Conservation (phyloP, 2,888 invertebrate species). For the Phoronis australis region DNA sequence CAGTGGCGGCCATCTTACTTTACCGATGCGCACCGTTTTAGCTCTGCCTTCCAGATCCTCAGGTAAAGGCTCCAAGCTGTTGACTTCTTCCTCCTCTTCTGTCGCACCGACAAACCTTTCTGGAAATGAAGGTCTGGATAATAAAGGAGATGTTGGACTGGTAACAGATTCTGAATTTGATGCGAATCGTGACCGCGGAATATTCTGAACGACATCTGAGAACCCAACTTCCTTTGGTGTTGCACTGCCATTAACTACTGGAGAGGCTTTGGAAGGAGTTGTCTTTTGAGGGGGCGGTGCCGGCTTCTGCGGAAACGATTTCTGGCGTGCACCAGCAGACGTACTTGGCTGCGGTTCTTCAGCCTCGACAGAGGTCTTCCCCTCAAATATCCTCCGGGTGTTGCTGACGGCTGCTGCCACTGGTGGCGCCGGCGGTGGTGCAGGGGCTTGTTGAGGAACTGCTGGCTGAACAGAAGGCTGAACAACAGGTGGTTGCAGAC, state of each 20-base stretch:
- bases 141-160: not conserved
- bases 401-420: slow-evolving; percentile 46
- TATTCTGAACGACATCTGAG: not conserved
- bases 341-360: not conserved
- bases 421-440: slow-evolving; percentile 39
- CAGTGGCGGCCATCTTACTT: slow-evolving; percentile 76
- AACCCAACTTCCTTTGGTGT: not conserved
- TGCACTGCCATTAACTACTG: no score
- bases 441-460: slow-evolving; percentile 37
- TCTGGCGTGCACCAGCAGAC: not conserved
- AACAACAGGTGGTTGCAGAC: not conserved
- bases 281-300: not conserved
- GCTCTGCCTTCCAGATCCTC: slow-evolving; percentile 70
- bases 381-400: slow-evolving; percentile 1
- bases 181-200: not conserved
- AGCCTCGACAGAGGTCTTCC: no score
- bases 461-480: slow-evolving; percentile 7
- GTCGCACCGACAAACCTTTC: not conserved
- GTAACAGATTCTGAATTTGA: not conserved
- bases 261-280: not conserved
- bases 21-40: slow-evolving; percentile 82
- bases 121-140: not conserved
- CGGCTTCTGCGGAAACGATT: not conserved
- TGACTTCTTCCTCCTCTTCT: not conserved
- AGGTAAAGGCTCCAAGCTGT: slow-evolving; percentile 3